Evolutionary conservation across 2,888 invertebrate species (phyloP).

Genomic region (Maniola hyperantus): DNA sequence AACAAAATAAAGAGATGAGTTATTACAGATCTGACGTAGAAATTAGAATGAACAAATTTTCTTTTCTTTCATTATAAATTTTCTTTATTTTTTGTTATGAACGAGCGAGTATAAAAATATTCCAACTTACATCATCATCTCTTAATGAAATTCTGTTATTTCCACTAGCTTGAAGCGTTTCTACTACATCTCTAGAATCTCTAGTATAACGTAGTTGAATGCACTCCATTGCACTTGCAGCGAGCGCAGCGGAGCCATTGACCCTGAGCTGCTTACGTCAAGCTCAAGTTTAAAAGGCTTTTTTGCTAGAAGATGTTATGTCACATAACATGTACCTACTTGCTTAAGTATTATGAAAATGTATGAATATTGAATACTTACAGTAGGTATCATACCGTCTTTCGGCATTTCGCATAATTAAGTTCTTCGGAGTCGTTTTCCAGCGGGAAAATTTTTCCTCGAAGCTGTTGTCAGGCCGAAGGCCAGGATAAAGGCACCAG

Average conservation of each 20-base stretch:
- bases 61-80: not conserved
- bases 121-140: slow-evolving; percentile 25
- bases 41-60: not conserved
- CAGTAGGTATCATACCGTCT: not conserved
- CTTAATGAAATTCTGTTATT: slow-evolving; percentile 32
- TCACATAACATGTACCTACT: not conserved
- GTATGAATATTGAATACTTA: not conserved
- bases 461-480: no score
- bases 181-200: slow-evolving; percentile 21
- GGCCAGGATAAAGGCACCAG: no score
- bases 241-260: slow-evolving; percentile 54
- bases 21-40: no score
- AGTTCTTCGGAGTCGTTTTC: no score
- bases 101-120: slow-evolving; percentile 15
- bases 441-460: no score
- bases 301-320: not conserved
- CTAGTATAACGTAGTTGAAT: slow-evolving; percentile 37
- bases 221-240: slow-evolving; percentile 51
- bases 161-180: slow-evolving; percentile 27
- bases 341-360: not conserved
- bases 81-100: not conserved
- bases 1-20: no score
- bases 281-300: slow-evolving; percentile 30
- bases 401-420: not conserved
- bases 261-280: slow-evolving; percentile 54